Evolutionary conservation across 2,113 vertebrate species (phyloP).

Genomic region (Pelmatolapia mariae): DNA sequence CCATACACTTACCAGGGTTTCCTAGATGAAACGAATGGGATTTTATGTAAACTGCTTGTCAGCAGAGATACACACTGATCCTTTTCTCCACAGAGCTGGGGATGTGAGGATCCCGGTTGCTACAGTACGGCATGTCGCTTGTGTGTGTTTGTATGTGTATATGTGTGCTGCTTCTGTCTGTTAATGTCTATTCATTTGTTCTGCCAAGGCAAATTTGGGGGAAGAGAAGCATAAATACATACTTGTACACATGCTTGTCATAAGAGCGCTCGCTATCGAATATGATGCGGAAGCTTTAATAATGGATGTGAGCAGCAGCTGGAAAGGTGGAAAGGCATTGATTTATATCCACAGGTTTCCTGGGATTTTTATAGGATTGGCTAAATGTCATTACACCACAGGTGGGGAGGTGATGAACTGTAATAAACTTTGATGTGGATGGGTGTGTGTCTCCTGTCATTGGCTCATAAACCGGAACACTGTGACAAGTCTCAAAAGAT

Average conservation of each 20-base stretch:
- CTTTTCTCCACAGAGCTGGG: conserved; percentile 52
- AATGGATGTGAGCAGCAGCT: conserved; percentile 70
- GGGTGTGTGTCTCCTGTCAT: conserved; percentile 63
- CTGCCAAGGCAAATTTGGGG: not conserved
- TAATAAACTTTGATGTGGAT: conserved; percentile 74
- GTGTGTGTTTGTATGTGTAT: not conserved
- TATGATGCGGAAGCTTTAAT: conserved; percentile 69
- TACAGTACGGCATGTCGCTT: conserved; percentile 14
- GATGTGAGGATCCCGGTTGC: not conserved
- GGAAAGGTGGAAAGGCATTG: conserved; percentile 68
- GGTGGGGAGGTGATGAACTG: conserved; percentile 76
- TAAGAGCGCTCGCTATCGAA: conserved; percentile 26
- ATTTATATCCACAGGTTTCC: conserved; percentile 73
- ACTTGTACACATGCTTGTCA: conserved; percentile 39
- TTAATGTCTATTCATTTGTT: conserved; percentile 38
- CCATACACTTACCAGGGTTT: conserved; percentile 50
- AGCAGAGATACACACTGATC: conserved; percentile 69
- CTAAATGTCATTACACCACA: conserved; percentile 76
- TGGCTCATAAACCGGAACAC: conserved; percentile 62
- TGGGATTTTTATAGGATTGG: conserved; percentile 76
- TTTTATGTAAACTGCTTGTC: conserved; percentile 73
- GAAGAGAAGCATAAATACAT: not conserved
- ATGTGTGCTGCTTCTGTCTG: not conserved
- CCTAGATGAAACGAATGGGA: conserved; percentile 66
- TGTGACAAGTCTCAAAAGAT: conserved; percentile 64